Percentiles rank a stretch among this genome's conserved stretches.
These are phyloP conservation scores for Caiman crocodilus DNA, from an alignment of 2,797 vertebrate genomes.

Conservation along the genomic window DNA sequence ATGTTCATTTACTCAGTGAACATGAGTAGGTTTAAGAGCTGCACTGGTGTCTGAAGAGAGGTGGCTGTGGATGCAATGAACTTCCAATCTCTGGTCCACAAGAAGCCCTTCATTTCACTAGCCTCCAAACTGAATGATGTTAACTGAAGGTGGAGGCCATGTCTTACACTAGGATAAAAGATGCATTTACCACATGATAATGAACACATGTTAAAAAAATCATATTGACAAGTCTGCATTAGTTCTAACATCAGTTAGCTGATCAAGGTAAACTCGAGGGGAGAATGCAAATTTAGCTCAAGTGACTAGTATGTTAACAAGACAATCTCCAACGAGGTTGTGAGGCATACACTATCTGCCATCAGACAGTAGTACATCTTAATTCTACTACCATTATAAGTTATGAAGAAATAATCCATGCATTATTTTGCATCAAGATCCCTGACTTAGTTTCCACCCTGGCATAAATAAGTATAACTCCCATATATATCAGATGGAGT, in stretches of 20 bases:
- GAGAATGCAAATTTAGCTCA: too few relatives aligned
- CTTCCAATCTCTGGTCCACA: not conserved
- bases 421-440: not conserved
- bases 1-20: not conserved
- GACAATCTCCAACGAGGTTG: not conserved
- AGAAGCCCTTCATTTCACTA: not conserved
- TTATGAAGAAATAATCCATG: not conserved
- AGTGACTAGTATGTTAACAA: too few relatives aligned
- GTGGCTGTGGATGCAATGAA: not conserved
- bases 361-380: not conserved
- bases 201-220: not conserved
- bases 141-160: not conserved
- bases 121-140: accelerated
- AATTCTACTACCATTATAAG: not conserved
- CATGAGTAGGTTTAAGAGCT: not conserved
- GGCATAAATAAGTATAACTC: not conserved
- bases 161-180: not conserved
- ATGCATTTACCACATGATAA: not conserved
- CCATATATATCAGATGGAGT: not conserved
- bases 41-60: not conserved
- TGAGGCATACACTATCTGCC: not conserved
- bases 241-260: not conserved
- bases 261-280: not conserved
- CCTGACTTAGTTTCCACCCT: not conserved
- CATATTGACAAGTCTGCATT: not conserved